These are phyloP conservation scores for Varecia variegata DNA, from an alignment of 2,797 vertebrate species.

Conservation along the genomic window DNA sequence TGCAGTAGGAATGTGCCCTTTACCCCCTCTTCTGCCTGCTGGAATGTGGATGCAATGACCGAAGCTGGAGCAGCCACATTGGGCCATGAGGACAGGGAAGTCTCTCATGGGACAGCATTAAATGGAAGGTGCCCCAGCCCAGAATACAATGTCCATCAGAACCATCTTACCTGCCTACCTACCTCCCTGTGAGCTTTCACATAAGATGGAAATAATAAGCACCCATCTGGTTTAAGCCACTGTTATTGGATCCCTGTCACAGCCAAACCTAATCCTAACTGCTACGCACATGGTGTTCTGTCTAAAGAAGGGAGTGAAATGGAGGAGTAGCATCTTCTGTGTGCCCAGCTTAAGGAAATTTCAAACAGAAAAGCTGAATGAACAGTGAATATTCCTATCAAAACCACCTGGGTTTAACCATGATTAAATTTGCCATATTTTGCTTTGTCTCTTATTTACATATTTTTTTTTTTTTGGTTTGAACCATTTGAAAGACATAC, in stretches of 20 bases:
- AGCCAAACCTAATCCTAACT: background rate
- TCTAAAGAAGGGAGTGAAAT: background rate
- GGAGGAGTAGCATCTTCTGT: background rate
- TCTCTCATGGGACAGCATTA: background rate
- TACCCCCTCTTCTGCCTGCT: background rate
- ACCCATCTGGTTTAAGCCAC: background rate
- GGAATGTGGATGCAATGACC: background rate
- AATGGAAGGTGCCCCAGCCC: background rate
- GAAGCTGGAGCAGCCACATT: background rate
- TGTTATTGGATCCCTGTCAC: background rate
- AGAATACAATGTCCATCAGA: background rate
- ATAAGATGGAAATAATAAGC: background rate
- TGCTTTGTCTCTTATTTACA: background rate
- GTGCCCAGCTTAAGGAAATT: background rate
- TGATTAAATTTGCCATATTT: background rate
- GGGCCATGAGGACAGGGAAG: background rate
- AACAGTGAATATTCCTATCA: background rate
- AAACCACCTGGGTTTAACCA: background rate
- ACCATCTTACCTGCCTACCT: background rate
- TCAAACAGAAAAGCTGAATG: background rate
- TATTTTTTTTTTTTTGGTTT: background rate
- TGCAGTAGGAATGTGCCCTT: background rate
- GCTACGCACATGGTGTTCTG: background rate
- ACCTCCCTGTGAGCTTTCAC: background rate
- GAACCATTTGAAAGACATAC: background rate